Evolutionary conservation across 2,797 vertebrate genomes (phyloP), one percentile per base, ranked within the genome.

Genomic region (Characodon lateralis): DNA sequence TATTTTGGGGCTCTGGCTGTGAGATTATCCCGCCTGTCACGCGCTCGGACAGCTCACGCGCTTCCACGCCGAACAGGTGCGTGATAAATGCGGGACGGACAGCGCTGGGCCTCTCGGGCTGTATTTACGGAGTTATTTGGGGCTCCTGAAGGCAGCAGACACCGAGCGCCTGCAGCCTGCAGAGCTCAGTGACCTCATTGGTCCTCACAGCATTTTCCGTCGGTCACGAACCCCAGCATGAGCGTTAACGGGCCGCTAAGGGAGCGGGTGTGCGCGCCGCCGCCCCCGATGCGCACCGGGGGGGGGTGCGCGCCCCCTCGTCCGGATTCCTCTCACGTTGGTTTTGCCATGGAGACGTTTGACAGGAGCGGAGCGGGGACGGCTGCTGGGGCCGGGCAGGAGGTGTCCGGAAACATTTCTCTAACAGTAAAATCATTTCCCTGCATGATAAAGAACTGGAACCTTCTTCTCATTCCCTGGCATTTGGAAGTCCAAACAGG

Each of bases 261-360:
- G 43, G 31, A 26, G 10, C 28, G 65, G 8, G 65, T 26, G 61
- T 8, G 5, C 51, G 48, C 26, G 50, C 72, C 5, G 43, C 43
- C 43, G 43, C 43, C 9, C 43, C 43, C 43, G 55, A 69, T 68
- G 76, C 53, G 78, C 26, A 8, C 73, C 58, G 81, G 59, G 71
- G 56, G 76, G 85, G 22, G 78, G 72, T n/a, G n/a, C n/a, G 48
- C 73, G 79, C 82, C 85, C 41, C 77, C 79, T 87, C 82, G 63
- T 90, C 90, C 56, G 83, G 71, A 94, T 94, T 93, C 92, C 77
- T 13, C 80, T 89, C 93, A 94, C 93, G 92, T 92, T 22, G 13
- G 73, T 78, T 87, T 93, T 78, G 89, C 92, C 93, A 92, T 93
- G 91, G 92, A 94, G 93, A 94, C 93, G 89, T 93, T 92, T 93